Percentiles rank a stretch among this genome's conserved stretches.
Evolutionary conservation across 2,113 vertebrate species (phyloP).

Genomic region (Serilophus lunatus): DNA sequence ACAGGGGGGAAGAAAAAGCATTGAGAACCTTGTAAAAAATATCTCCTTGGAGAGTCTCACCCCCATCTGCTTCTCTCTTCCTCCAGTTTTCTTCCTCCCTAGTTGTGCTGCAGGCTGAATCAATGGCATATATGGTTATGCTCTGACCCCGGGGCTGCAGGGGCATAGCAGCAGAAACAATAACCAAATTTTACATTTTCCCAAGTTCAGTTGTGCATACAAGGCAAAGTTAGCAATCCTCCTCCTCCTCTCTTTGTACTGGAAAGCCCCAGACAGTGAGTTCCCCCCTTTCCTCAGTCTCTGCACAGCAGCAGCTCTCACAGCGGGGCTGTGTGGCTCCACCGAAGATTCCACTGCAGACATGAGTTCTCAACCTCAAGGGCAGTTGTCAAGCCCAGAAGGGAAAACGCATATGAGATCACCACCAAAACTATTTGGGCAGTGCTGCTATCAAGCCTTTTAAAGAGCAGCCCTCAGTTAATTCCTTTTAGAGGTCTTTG

Average conservation of each 20-base stretch:
- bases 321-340: neutral
- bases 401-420: neutral
- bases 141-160: neutral
- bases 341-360: neutral
- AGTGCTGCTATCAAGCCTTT: neutral
- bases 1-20: neutral
- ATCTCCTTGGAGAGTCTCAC: neutral
- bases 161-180: neutral
- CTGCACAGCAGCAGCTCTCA: neutral
- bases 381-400: neutral
- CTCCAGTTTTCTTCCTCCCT: neutral
- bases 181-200: neutral
- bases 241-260: neutral
- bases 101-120: neutral
- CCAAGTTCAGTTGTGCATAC: neutral
- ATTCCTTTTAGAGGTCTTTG: conserved; percentile 16
- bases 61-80: neutral
- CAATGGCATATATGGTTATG: conserved; percentile 28
- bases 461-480: neutral
- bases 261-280: neutral
- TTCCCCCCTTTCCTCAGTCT: neutral
- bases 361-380: neutral
- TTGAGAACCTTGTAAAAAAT: neutral
- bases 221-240: conserved; percentile 4
- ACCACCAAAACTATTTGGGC: neutral